Base-by-base conservation (phyloP, 2,113 vertebrate genomes). In the Euleptes europaea region DNA sequence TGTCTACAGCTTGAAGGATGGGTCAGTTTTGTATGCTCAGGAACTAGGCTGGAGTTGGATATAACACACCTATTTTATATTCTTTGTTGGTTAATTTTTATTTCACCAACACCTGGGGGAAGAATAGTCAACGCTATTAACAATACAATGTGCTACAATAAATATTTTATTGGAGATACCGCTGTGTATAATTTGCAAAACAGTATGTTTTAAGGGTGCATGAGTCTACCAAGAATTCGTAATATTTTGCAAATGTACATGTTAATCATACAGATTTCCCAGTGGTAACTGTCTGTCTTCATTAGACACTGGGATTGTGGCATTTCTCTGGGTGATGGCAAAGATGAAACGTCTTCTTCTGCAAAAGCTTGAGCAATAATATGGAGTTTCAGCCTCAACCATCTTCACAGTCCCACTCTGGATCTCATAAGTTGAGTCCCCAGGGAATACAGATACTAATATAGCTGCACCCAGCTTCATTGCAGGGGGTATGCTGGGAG, bases 31-130 rank as follows among this genome's bases (percentile, higher is more conserved):
- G 90, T 94, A 94, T 96, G 92, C 93, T 78, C 31, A 40, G 78
- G 73, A 90, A 89, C 90, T 87, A 82, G 54, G 28, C 90, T 92
- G 79, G 63, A n/a, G 67, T 73, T 86, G 89, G 91, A 93, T 78
- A 85, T 90, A 73, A 54, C 28, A 80, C 71, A 76, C 35, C 78
- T 93, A 49, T 89, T 95, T 96, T 95, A 92, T 93, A 90, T 93
- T 94, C 94, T 85, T 57, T 63, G 51, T 60, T 87, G 80, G 85
- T 95, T 96, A 95, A 93, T 95, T 96, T 96, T 95, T 92, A 93
- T 95, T 95, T 91, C 87, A n/a, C 78, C 91, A 93, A 84, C 87
- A 94, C 90, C 90, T 91, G 88, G 44, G 86, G 91, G 88, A 96
- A 94, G 88, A 94, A 88, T 82, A 95, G 93, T 91, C 92, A 91